Conservation (phyloP, 2,113 vertebrate genomes). For the Neolamprologus variostigma region DNA sequence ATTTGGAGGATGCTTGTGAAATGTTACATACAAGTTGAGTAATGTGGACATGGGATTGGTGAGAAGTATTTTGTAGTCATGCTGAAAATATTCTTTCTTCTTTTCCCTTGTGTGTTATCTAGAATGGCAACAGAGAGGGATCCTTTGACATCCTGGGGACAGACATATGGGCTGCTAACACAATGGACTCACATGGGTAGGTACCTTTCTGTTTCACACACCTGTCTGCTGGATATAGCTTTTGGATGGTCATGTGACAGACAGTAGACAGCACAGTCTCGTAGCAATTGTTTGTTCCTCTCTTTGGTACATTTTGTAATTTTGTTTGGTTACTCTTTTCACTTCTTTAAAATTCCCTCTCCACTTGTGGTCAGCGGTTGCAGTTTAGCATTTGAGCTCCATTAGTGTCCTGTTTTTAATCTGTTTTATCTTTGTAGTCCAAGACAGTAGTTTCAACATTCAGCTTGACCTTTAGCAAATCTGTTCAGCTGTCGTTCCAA, state of each 20-base stretch:
- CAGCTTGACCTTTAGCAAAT: not conserved
- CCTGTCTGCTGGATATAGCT: not conserved
- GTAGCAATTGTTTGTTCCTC: not conserved
- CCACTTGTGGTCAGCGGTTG: not conserved
- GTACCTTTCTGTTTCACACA: not conserved
- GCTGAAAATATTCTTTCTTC: not conserved
- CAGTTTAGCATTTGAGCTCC: not conserved
- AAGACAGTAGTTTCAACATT: not conserved
- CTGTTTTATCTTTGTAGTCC: not conserved
- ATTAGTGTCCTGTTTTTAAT: not conserved
- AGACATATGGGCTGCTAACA: constrained; percentile 97
- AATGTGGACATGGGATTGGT: not conserved
- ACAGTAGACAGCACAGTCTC: not conserved
- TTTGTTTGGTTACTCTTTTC: not conserved
- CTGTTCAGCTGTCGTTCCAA: not conserved
- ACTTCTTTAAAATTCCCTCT: not conserved
- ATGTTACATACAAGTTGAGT: not conserved
- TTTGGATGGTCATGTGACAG: not conserved
- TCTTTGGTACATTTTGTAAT: not conserved
- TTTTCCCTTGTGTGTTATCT: not conserved
- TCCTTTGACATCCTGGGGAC: constrained; percentile 92
- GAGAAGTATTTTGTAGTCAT: not conserved
- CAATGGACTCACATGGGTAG: constrained; percentile 88
- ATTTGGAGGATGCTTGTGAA: not conserved
- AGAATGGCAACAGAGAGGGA: constrained; percentile 91